Percentiles rank a stretch among this genome's conserved stretches.
These are phyloP conservation scores for Phrynocephalus vlangalii DNA, from an alignment of 2,797 vertebrate species.

Conservation along the genomic window DNA sequence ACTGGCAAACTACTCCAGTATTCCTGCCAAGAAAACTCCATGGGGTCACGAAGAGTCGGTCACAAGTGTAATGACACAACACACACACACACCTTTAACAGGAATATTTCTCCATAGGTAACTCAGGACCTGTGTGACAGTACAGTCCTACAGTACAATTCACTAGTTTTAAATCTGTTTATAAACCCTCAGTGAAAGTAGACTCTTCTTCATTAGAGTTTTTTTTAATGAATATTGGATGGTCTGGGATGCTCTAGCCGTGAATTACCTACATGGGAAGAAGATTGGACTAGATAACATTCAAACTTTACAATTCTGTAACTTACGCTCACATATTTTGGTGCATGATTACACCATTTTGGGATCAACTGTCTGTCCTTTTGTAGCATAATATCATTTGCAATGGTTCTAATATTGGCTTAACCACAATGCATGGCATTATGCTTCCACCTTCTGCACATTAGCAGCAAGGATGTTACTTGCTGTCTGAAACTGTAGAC, in stretches of 20 bases:
- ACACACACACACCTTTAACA: background rate
- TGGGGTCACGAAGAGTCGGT: too few species aligned
- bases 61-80: too few species aligned
- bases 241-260: too few species aligned
- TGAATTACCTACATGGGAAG: too few species aligned
- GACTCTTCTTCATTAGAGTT: too few species aligned
- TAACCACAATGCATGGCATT: background rate
- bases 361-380: background rate
- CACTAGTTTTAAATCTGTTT: too few species aligned
- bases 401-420: background rate
- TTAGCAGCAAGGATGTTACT: background rate
- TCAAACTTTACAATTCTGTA: too few species aligned
- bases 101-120: slow-evolving; percentile 1
- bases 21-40: too few species aligned
- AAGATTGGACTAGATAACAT: too few species aligned
- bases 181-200: too few species aligned
- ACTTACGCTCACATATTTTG: background rate
- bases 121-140: background rate
- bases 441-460: background rate
- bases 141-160: background rate
- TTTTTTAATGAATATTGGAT: too few species aligned
- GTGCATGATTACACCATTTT: background rate
- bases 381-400: background rate
- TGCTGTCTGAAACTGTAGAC: background rate
- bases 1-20: too few species aligned